Percentiles rank a stretch among this genome's conserved stretches.
Conservation (phyloP, 2,113 vertebrate genomes). For the Hiodon tergisus region DNA sequence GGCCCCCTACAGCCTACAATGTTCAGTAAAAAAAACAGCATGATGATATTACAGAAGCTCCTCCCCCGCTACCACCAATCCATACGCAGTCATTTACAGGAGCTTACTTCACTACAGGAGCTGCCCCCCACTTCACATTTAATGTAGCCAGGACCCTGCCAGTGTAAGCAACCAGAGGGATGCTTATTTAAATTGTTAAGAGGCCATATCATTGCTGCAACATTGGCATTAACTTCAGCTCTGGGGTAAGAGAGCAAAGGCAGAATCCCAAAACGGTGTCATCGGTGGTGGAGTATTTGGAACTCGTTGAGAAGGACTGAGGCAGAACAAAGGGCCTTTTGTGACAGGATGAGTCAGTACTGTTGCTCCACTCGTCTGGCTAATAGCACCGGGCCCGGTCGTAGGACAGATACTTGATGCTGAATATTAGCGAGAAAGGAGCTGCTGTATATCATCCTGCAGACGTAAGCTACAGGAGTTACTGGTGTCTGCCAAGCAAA, state of each 20-base stretch:
- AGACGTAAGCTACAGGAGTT: background rate
- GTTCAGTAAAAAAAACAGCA: no score
- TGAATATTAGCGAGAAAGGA: background rate
- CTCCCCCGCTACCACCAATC: no score
- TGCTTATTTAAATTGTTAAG: background rate
- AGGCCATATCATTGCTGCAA: background rate
- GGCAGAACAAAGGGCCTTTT: slow-evolving; percentile 13
- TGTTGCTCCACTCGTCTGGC: background rate
- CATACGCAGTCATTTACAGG: no score
- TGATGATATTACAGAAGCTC: no score
- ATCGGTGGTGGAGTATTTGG: slow-evolving; percentile 2
- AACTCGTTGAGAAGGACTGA: slow-evolving; percentile 12
- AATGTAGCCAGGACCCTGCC: no score
- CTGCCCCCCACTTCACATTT: no score
- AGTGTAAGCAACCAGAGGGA: background rate
- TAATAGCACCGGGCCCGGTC: background rate
- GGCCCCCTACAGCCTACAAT: no score
- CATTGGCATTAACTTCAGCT: background rate
- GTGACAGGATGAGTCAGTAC: slow-evolving; percentile 4
- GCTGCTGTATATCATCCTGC: background rate
- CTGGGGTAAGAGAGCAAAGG: background rate
- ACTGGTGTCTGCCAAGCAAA: no score
- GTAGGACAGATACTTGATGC: background rate
- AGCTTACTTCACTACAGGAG: no score
- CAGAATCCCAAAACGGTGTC: slow-evolving; percentile 5